Percentiles rank a stretch among this genome's conserved stretches.
Conservation (phyloP, 2,113 vertebrate genomes). For the Centropristis striata region DNA sequence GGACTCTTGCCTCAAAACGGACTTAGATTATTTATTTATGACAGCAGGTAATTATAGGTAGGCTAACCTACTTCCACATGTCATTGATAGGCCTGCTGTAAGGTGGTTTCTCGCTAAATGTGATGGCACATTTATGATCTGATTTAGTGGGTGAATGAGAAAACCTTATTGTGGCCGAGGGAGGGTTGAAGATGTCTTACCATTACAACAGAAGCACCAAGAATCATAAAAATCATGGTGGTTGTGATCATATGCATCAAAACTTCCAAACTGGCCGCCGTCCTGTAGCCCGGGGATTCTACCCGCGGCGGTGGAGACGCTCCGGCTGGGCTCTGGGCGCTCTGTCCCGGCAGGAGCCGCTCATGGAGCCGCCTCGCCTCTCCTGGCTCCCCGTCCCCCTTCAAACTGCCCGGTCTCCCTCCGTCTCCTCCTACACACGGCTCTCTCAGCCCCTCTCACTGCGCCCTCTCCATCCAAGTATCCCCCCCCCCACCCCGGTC, state of each 20-base stretch:
- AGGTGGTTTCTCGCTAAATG: constrained; percentile 28
- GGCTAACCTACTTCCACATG: constrained; percentile 77
- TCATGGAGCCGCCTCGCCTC: constrained; percentile 86
- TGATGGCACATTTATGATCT: constrained; percentile 30
- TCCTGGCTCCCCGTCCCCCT: constrained; percentile 80
- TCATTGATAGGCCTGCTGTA: constrained; percentile 60
- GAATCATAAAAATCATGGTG: constrained; percentile 99
- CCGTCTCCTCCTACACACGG: constrained; percentile 70
- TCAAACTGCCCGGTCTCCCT: constrained; percentile 75
- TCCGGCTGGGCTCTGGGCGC: constrained; percentile 81
- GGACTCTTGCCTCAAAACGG: constrained; percentile 62
- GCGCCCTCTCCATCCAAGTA: constrained; percentile 78
- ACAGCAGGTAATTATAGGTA: constrained; percentile 78
- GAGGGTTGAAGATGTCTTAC: constrained; percentile 86
- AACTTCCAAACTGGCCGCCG: constrained; percentile 84
- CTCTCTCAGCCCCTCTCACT: constrained; percentile 71
- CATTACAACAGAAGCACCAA: constrained; percentile 98
- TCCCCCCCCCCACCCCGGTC: constrained; percentile 15
- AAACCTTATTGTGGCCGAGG: constrained; percentile 39
- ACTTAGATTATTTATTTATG: constrained; percentile 79
- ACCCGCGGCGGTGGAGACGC: constrained; percentile 80
- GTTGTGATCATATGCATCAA: constrained; percentile 98
- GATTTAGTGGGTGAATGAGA: constrained; percentile 18
- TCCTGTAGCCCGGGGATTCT: constrained; percentile 82
- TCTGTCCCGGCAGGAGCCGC: constrained; percentile 80